phyloP scores from a whole-genome alignment of 30 jellyfish, hydroid and myxozoan species.

The Aurelia aurita region DNA sequence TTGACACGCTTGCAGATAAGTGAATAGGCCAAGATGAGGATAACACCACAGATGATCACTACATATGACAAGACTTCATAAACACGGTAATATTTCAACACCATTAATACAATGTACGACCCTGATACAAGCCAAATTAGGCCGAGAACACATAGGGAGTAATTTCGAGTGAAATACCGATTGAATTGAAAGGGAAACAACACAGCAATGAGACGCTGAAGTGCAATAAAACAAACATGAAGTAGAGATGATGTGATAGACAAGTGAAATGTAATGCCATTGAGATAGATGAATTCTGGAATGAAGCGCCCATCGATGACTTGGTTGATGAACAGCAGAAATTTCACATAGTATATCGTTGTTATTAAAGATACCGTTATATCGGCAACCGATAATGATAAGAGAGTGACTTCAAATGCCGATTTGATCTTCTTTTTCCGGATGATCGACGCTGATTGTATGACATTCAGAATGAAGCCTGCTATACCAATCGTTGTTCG shows the following conservation, averaged over 20 bases:
- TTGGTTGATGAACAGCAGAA: neutral
- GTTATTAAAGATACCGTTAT: neutral
- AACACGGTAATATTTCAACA: neutral
- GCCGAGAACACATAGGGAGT: neutral
- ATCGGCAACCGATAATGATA: neutral
- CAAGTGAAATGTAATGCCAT: neutral
- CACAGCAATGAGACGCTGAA: neutral
- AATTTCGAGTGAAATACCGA: neutral
- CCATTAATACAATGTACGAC: neutral
- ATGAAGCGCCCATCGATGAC: neutral
- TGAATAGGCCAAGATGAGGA: neutral
- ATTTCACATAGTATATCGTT: neutral
- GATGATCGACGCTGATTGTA: neutral
- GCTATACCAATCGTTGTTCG: neutral
- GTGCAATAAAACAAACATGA: neutral
- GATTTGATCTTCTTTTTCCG: neutral
- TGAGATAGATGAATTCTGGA: neutral
- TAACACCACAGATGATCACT: constrained; percentile 1
- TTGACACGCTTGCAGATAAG: neutral
- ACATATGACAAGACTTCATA: neutral
- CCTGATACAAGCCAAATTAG: constrained; percentile 1
- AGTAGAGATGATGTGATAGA: neutral
- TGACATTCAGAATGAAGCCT: neutral
- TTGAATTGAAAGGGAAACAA: neutral
- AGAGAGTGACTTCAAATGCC: neutral